These are phyloP conservation scores for Neocloeon triangulifer DNA, from an alignment of 1,140 invertebrate species.

Conservation along the genomic window DNA sequence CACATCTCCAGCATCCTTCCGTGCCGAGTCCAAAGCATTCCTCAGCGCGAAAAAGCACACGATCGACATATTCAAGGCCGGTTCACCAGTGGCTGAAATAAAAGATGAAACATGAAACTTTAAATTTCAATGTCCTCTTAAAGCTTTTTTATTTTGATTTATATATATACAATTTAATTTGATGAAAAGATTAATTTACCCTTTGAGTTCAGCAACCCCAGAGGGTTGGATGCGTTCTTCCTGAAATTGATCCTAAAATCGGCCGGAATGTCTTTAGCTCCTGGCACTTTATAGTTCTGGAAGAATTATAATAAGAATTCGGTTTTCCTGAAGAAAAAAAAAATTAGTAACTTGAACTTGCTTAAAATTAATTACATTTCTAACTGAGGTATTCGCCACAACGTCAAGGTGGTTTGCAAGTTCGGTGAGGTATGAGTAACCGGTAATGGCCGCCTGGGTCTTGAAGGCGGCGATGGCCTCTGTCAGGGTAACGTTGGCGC, in stretches of 20 bases:
- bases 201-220: too few species aligned
- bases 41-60: slow-evolving; percentile 43
- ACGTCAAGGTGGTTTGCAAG: slow-evolving; percentile 40
- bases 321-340: too few species aligned
- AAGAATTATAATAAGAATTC: too few species aligned
- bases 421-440: slow-evolving; percentile 27
- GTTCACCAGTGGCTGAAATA: slow-evolving; percentile 54
- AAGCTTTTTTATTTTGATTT: too few species aligned
- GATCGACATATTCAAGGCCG: slow-evolving; percentile 42
- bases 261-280: slow-evolving; percentile 67
- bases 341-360: too few species aligned
- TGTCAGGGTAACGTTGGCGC: slow-evolving; percentile 36
- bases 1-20: slow-evolving; percentile 26
- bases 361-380: too few species aligned
- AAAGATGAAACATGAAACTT: too few species aligned
- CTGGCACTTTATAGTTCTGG: slow-evolving; percentile 92
- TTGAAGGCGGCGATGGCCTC: slow-evolving; percentile 34
- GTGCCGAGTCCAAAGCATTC: slow-evolving; percentile 39
- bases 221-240: too few species aligned
- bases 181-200: too few species aligned
- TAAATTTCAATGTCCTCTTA: too few species aligned
- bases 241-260: slow-evolving; percentile 91
- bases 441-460: slow-evolving; percentile 9
- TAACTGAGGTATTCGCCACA: slow-evolving; percentile 42
- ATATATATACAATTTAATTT: too few species aligned